Evolutionary conservation across 1,140 invertebrate species (phyloP), one percentile per base, ranked within the genome.

Genomic region (Dendrolimus punctatus): DNA sequence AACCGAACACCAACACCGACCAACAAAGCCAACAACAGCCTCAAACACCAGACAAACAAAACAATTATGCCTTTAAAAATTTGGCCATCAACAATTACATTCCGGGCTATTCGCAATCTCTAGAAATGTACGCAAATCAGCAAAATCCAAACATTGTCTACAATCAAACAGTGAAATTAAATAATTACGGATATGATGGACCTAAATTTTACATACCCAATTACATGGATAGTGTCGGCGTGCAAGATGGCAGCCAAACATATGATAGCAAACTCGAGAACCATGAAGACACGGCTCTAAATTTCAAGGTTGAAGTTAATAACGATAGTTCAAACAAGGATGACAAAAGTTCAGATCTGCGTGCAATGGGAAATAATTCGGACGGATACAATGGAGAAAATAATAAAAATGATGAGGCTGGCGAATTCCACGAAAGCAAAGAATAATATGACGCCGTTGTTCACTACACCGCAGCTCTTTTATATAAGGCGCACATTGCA

Each of bases 21-120:
- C 47, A 60, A 53, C 5, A 60, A 37, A 48, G 41, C 49, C 44
- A 57, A 10, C 41, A 9, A 39, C 50, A 51, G 10, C 8, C 50
- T 5, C 23, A 23, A 50, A 9, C 41, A 43, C 9, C 50, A 40
- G 60, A 43, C 6, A 77, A 71, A 57, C 54, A 64, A 39, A 65
- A 71, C 48, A 80, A 73, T 44, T 83, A 75, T 49, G 61, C 76
- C 37, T 71, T 75, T 10, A 76, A 76, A 60, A 76, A 73, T 51
- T 62, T 76, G 38, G 60, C 61, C 7, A 71, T 78, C 23, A 67
- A 74, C 47, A 75, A 68, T 55, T 67, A 64, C 48, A 53, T 56
- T 46, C 46, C 64, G 46, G 67, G 61, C 38, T 73, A 62, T 64
- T 47, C 62, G 4, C 64, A 63, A 51, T 49, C 46, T 8, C 61